Base-by-base conservation (phyloP, 2,888 invertebrate species). In the Tricholauxania praeusta region DNA sequence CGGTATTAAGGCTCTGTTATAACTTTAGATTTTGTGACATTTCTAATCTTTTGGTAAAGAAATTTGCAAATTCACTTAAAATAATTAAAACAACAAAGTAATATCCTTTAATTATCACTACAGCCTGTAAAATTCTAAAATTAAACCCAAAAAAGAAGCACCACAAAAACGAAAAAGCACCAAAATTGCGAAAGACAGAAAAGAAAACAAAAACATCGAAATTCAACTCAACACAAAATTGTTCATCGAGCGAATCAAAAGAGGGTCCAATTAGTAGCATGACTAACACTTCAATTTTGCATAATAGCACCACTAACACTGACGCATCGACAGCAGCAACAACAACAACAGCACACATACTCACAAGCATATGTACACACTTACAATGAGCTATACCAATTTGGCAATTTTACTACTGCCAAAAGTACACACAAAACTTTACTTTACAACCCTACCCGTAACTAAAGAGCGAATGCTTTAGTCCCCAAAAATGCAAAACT, bases 221-320 rank as follows among this genome's bases (percentile, higher is more conserved):
- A 22, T 60, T 59, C 17, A 59, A 17, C 49, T 51, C 15, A 59
- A 49, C 59, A 53, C 32, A 69, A 69, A 63, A 60, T 47, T 57
- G 68, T 28, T 69, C 68, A 69, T n/a, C 51, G 68, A 69, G 60
- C 59, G 59, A 69, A 51, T 60, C 51, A 60, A 69, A 69, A 51
- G 60, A 32, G 70, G 62, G 70, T 70, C 70, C 62, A 70, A 70
- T 70, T 70, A 70, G 70, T 70, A 63, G 70, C 70, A 70, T 70
- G 70, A 70, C 70, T 70, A 70, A 70, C 70, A 70, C 70, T 70
- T 53, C 62, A 70, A 63, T 70, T 63, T 52, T 70, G 62, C 70
- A 70, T 63, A 70, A 70, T 70, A 63, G 62, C 63, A 53, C 28
- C 68, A 69, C 60, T 48, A 69, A 48, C 60, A 69, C 70, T 22